Base-by-base conservation (phyloP, 2,888 invertebrate genomes). In the Salpingus planirostris region DNA sequence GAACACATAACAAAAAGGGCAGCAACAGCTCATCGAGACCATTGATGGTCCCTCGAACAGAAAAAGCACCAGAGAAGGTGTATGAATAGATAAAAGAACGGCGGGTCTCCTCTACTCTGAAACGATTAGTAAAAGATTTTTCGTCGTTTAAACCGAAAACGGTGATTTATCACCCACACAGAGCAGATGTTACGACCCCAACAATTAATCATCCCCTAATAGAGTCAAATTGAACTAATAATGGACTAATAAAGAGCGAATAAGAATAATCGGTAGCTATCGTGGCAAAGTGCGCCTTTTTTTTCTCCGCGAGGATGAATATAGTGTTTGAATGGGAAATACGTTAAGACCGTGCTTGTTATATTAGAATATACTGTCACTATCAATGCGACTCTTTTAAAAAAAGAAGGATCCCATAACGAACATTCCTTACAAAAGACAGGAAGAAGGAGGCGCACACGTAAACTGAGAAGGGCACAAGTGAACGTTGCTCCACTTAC, bases 201-300 rank as follows among this genome's bases (percentile, higher is more conserved):
- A n/a, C n/a, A n/a, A n/a, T n/a, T n/a, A n/a, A n/a, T n/a, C n/a
- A n/a, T 53, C 54, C 46, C 60, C 58, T 61, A 61, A 62, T 60
- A 58, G 58, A 59, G 60, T 60, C 61, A 62, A 62, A 62, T 62
- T 62, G 61, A 54, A 59, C 60, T 60, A 60, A 59, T 59, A 62
- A n/a, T n/a, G n/a, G n/a, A n/a, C n/a, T n/a, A n/a, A n/a, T n/a
- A n/a, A n/a, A n/a, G n/a, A n/a, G n/a, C n/a, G n/a, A n/a, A n/a
- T n/a, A n/a, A n/a, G n/a, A n/a, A n/a, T n/a, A n/a, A n/a, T n/a
- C n/a, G n/a, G n/a, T n/a, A n/a, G n/a, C n/a, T n/a, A n/a, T n/a
- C n/a, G n/a, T n/a, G n/a, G n/a, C n/a, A n/a, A n/a, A n/a, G n/a
- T n/a, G n/a, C n/a, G n/a, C n/a, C n/a, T n/a, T n/a, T n/a, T n/a